Evolutionary conservation across 2,797 vertebrate genomes (phyloP), one percentile per base, ranked within the genome.

Genomic region (Centropyge bicolor): DNA sequence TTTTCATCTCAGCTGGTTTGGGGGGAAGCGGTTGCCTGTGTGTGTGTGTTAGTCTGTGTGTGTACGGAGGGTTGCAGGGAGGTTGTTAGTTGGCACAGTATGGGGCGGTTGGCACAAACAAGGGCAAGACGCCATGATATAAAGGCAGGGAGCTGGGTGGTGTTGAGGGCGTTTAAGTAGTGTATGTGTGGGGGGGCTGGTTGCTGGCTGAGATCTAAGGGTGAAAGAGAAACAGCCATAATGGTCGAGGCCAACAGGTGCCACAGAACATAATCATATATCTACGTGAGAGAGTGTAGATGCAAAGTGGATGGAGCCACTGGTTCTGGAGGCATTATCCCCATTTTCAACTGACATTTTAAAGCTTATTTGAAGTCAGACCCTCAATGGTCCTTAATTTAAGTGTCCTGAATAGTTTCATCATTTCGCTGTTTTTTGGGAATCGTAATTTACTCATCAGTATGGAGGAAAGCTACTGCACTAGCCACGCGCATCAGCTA

Each of bases 1-100:
- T 84, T 93, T 94, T 94, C 82, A 93, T 93, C 92, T 92, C 89
- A 86, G 88, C 87, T 88, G 91, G 86, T 87, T 89, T 74, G 6
- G 69, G 12, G 59, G 17, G 17, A 62, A 24, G 60, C 12, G 4
- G 62, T 51, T 80, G 64, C 22, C 61, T 67, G 77, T 59, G 27
- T 35, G 14, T 55, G 60, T 64, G 68, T 27, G 61, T 74, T 46
- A 55, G 78, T 82, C 62, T 66, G 66, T 76, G 66, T 78, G 80
- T 74, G 83, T 80, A 62, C 59, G 54, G 72, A 69, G 66, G 76
- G 66, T 46, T 72, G 80, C 64, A 70, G 76, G 76, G 82, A 86
- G 87, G 89, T 77, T 89, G 89, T 89, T 91, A 87, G 87, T 77
- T 87, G 86, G 88, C 89, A 87, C 90, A 91, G 89, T 84, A 83